Base-by-base conservation (phyloP, 2,888 invertebrate species). In the Conus canariensis region DNA sequence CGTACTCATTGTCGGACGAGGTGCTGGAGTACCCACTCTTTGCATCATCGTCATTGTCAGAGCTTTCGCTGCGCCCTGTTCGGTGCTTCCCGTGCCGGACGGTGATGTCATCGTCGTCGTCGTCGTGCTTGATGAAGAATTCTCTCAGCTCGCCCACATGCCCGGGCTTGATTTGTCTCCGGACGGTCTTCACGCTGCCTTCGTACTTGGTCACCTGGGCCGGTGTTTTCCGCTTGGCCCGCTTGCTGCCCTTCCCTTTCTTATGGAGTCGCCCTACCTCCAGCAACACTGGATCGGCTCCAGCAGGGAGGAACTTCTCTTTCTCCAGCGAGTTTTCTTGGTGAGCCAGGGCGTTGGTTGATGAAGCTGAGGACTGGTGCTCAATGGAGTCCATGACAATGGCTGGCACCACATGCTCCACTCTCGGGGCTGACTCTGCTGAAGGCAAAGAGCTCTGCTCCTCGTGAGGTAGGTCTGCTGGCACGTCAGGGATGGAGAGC, bases 141-240 rank as follows among this genome's bases (percentile, higher is more conserved):
- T 91, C 89, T 30, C 90, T 91, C 82, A 94, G 91, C 30, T 93
- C 93, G 8, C 92, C 92, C 16, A 94, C 94, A 88, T 92, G 92
- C 8, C 94, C 94, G 4, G 93, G 93, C 88, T 93, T 93, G 58
- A 94, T 94, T 64, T 91, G 92, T 22, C 91, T 90, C 19, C 94
- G 85, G 8, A 93, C 91, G 0, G 94, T 92, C 91, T 93, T 93
- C 16, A 91, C 88, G 74, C 91, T 91, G 6, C 91, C 92, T 56
- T 91, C 88, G 74, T 92, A 90, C 90, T 93, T 94, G 14, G 91
- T 90, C 16, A 93, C 91, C 19, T 88, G 89, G 45, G 89, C 85
- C 22, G 88, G 77, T 8, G 67, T 74, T 1, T 82, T 85, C 9
- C 85, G 58, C 25, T 89, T 90, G 16, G 16, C 22, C 4, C 22